Base-by-base conservation (phyloP, 2,888 invertebrate species). In the Yponomeuta malinellus region DNA sequence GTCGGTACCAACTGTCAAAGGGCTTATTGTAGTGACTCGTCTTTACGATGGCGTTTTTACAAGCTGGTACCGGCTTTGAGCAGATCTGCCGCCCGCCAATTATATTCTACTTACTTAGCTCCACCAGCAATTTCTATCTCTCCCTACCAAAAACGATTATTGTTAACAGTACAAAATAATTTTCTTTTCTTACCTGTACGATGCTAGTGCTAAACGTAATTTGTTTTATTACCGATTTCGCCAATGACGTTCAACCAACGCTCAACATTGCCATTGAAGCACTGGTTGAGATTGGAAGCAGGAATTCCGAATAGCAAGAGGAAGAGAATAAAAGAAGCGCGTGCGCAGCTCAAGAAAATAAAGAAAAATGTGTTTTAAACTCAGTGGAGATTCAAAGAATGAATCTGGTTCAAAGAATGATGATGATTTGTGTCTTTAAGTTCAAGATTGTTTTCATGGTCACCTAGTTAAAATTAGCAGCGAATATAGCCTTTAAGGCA, bases 21-120 rank as follows among this genome's bases (percentile, higher is more conserved):
- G 87, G 88, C 86, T 89, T 81, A 87, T 90, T 90, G 91, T 90
- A 86, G 87, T 87, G 83, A 77, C 83, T 77, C 78, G 84, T 86
- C 88, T 91, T 90, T 89, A 89, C 88, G 89, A 89, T 89, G 87
- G 90, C 85, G 90, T 90, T 91, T 90, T 91, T 90, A 91, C 89
- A 88, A 83, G 85, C 89, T 88, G 90, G 90, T 88, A 90, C 88
- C 82, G 79, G 83, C 90, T 90, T 90, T 90, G 90, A 88, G 78
- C 83, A 85, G 15, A 15, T 3, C 52, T 81, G 87, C 89, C 90
- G 89, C 84, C 86, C 80, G 87, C 87, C 89, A 91, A 92, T 92
- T 91, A 92, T 90, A 90, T 88, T 89, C 88, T 90, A 90, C 90
- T 90, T 90, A 76, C 77, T 81, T 83, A 81, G 76, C 85, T 81